Evolutionary conservation across 2,113 vertebrate species (phyloP).

Genomic region (Pipa parva): DNA sequence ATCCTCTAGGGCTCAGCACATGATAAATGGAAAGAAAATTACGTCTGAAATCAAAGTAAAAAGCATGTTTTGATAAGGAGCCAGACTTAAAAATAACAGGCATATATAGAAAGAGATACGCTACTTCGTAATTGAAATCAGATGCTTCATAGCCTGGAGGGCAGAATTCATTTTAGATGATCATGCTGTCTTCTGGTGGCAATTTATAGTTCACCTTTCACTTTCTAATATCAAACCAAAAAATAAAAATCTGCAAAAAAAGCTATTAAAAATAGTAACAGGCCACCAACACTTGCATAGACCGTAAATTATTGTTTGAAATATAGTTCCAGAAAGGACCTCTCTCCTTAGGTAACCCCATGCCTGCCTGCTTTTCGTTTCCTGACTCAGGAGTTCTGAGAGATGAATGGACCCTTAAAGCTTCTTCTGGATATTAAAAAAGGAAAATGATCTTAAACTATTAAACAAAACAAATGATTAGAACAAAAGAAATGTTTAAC

Average conservation of each 20-base stretch:
- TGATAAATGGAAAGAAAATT: background rate
- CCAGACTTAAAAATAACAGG: background rate
- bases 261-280: background rate
- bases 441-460: constrained; percentile 20
- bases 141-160: background rate
- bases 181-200: background rate
- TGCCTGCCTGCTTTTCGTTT: constrained; percentile 9
- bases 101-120: background rate
- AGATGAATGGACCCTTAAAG: constrained; percentile 22
- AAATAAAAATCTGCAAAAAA: background rate
- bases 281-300: constrained; percentile 5
- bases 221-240: background rate
- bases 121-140: background rate
- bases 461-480: constrained; percentile 41
- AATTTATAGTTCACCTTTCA: background rate
- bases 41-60: background rate
- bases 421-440: constrained; percentile 15
- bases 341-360: constrained; percentile 16
- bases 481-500: too few species aligned
- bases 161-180: constrained; percentile 1
- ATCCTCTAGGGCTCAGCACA: background rate
- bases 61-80: background rate
- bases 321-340: background rate
- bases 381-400: constrained; percentile 28
- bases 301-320: constrained; percentile 26